Evolutionary conservation across 2,888 invertebrate species (phyloP).

Genomic region (Latheticus oryzae): DNA sequence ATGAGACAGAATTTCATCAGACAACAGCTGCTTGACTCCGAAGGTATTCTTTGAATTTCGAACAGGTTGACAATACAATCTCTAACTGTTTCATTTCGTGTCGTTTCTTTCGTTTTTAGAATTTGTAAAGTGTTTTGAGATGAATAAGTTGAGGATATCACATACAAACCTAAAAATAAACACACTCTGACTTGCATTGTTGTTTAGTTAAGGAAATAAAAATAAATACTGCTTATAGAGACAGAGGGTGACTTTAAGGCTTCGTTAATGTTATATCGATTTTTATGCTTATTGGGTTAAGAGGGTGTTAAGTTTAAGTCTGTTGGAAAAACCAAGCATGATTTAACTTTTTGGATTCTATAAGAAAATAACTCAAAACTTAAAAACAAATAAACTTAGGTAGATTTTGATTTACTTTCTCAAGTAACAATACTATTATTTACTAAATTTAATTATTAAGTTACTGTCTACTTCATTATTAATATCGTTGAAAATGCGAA

Average conservation of each 20-base stretch:
- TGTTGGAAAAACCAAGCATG: background rate
- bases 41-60: constrained; percentile 27
- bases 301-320: constrained; percentile 17
- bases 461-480: constrained; percentile 19
- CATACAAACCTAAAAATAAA: constrained; percentile 1
- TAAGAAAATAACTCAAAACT: too few relatives aligned
- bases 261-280: constrained; percentile 10
- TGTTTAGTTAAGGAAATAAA: too few relatives aligned
- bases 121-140: background rate
- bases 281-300: constrained; percentile 15
- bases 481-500: constrained; percentile 21
- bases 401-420: too few relatives aligned
- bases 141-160: background rate
- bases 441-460: constrained; percentile 20
- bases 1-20: constrained; percentile 41
- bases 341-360: background rate
- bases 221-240: too few relatives aligned
- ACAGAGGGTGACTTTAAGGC: constrained; percentile 6
- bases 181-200: background rate
- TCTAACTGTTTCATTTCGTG: constrained; percentile 11
- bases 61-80: constrained; percentile 39
- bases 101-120: constrained; percentile 6
- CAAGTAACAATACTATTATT: too few relatives aligned
- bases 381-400: too few relatives aligned
- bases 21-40: constrained; percentile 40